phyloP scores from a whole-genome alignment of 2,797 vertebrate genomes.

The Anguilla pacifica region DNA sequence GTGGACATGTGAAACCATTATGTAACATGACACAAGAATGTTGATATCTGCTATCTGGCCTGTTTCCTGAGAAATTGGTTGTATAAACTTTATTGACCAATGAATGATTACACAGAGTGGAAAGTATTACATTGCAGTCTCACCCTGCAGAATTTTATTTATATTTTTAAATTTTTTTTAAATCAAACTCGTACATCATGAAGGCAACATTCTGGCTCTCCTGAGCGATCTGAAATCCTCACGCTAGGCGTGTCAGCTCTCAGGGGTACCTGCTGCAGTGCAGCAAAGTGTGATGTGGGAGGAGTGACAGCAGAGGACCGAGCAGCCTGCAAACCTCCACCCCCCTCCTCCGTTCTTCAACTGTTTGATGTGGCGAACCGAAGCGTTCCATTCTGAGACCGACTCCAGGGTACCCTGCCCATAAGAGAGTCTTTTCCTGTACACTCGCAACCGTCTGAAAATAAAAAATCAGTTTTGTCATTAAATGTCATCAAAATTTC shows the following conservation, averaged over 20 bases:
- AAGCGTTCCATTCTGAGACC: conserved; percentile 26
- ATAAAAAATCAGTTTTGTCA: neutral
- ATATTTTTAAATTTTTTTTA: neutral
- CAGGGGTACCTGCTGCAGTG: neutral
- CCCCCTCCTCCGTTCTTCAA: conserved; percentile 1
- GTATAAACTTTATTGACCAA: conserved; percentile 6
- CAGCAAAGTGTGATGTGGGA: conserved; percentile 16
- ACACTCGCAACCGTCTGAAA: neutral
- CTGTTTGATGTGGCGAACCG: conserved; percentile 25
- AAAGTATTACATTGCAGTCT: neutral
- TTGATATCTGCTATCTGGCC: no score
- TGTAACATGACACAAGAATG: no score
- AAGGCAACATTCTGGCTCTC: neutral
- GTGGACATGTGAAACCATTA: no score
- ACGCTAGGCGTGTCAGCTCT: conserved; percentile 3
- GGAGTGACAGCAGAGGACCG: neutral
- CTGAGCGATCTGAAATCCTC: neutral
- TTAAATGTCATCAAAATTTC: neutral
- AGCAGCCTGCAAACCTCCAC: neutral
- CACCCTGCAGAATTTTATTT: neutral
- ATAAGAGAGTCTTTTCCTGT: neutral
- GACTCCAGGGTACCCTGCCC: neutral
- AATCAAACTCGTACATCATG: neutral
- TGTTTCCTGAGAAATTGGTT: neutral
- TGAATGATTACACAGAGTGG: neutral